phyloP scores from a whole-genome alignment of 2,113 vertebrate species.

The Hyperoodon ampullatus region DNA sequence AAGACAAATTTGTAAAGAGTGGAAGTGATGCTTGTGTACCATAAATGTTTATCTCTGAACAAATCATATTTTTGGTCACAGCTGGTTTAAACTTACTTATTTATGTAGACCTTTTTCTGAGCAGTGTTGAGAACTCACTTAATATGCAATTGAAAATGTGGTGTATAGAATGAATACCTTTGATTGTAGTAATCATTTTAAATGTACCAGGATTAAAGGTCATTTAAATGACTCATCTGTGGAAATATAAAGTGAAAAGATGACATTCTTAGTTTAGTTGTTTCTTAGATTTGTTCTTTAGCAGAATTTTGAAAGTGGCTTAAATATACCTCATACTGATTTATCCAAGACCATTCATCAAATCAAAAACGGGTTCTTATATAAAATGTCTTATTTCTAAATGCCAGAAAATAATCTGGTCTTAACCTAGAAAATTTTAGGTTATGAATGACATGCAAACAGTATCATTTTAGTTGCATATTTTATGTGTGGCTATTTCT shows the following conservation, averaged over 20 bases:
- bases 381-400: slow-evolving; percentile 53
- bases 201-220: slow-evolving; percentile 64
- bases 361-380: slow-evolving; percentile 36
- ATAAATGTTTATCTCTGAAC: slow-evolving; percentile 11
- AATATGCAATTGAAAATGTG: slow-evolving; percentile 6
- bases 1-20: slow-evolving; percentile 49
- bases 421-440: slow-evolving; percentile 14
- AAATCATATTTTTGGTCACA: slow-evolving; percentile 9
- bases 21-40: slow-evolving; percentile 27
- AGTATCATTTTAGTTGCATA: neutral
- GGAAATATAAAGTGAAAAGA: slow-evolving; percentile 50
- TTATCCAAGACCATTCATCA: slow-evolving; percentile 46
- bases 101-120: neutral
- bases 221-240: slow-evolving; percentile 64
- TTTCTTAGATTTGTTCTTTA: slow-evolving; percentile 42
- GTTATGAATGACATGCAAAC: neutral
- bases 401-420: slow-evolving; percentile 33
- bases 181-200: slow-evolving; percentile 14
- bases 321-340: neutral
- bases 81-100: slow-evolving; percentile 28
- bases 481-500: slow-evolving; percentile 22
- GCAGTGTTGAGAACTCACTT: neutral
- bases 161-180: slow-evolving; percentile 8
- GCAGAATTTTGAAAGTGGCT: slow-evolving; percentile 36
- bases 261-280: slow-evolving; percentile 65